Evolutionary conservation across 2,113 vertebrate species (phyloP).

Genomic region (Lophotis ruficrista): DNA sequence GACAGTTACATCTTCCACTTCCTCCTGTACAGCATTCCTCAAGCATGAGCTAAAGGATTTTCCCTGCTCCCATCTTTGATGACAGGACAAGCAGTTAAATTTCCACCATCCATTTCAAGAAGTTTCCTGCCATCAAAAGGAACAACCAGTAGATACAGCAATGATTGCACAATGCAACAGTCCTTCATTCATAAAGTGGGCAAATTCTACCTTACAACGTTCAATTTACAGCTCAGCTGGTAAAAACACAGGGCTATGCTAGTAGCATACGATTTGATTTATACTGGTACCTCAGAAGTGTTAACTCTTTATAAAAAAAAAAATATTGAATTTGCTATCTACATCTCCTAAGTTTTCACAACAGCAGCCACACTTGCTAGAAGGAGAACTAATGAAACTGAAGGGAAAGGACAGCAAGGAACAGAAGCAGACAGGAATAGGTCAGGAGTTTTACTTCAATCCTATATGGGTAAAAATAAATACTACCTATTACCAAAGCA

Average conservation of each 20-base stretch:
- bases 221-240: background rate
- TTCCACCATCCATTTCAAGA: background rate
- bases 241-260: background rate
- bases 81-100: background rate
- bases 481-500: constrained; percentile 20
- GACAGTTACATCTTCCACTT: background rate
- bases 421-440: background rate
- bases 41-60: background rate
- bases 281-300: background rate
- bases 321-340: background rate
- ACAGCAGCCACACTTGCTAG: background rate
- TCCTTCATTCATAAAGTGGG: background rate
- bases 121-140: background rate
- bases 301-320: background rate
- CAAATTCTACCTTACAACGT: background rate
- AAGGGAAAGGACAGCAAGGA: background rate
- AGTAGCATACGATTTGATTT: background rate
- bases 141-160: background rate
- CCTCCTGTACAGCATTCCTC: background rate
- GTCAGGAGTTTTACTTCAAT: background rate
- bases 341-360: background rate
- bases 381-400: constrained; percentile 5
- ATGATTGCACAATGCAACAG: background rate
- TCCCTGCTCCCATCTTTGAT: background rate
- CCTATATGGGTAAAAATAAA: background rate